Percentiles rank a stretch among this genome's conserved stretches.
Conservation (phyloP, 2,888 invertebrate genomes). For the Sepioteuthis lessoniana region DNA sequence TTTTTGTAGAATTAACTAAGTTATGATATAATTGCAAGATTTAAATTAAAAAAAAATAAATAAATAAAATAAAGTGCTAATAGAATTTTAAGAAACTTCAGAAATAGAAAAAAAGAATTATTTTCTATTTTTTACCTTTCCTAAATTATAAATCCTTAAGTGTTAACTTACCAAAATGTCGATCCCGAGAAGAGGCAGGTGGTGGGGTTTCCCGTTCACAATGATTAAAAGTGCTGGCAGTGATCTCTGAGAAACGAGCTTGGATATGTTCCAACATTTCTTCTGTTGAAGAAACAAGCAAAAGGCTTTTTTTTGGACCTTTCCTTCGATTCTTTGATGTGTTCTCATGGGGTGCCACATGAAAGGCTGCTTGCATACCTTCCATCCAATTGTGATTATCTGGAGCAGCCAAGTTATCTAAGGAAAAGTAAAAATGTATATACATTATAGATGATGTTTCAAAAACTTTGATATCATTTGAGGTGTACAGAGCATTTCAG, state of each 20-base stretch:
- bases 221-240: slow-evolving; percentile 69
- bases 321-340: neutral
- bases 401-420: neutral
- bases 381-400: slow-evolving; percentile 35
- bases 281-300: slow-evolving; percentile 52
- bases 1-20: too few species aligned
- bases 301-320: slow-evolving; percentile 34
- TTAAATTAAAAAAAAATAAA: too few species aligned
- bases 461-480: neutral
- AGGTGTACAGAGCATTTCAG: too few species aligned
- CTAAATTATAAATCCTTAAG: too few species aligned
- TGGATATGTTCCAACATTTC: slow-evolving; percentile 69
- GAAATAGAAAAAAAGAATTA: too few species aligned
- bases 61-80: too few species aligned
- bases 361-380: slow-evolving; percentile 18
- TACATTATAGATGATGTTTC: too few species aligned
- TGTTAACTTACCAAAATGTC: slow-evolving; percentile 39
- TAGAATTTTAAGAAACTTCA: too few species aligned
- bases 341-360: neutral
- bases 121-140: too few species aligned
- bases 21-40: too few species aligned
- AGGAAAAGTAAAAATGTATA: neutral
- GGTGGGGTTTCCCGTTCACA: slow-evolving; percentile 67
- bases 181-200: neutral
- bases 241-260: slow-evolving; percentile 70